These are phyloP conservation scores for Lordiphosa collinella DNA, from an alignment of 1,140 invertebrate species.

Conservation along the genomic window DNA sequence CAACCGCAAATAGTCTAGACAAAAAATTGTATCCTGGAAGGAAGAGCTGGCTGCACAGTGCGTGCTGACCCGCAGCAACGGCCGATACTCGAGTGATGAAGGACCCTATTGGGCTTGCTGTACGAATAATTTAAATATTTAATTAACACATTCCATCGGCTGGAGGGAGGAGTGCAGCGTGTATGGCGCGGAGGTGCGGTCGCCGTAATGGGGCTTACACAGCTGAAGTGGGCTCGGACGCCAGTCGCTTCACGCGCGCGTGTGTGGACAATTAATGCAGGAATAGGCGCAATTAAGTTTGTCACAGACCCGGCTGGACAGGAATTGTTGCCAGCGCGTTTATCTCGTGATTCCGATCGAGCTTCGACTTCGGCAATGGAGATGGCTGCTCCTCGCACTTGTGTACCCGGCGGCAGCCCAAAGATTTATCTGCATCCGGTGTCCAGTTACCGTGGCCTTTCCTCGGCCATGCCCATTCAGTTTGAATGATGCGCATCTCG, in stretches of 20 bases:
- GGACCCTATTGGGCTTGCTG: conserved; percentile 20
- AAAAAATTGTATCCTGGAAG: conserved; percentile 36
- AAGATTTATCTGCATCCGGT: conserved; percentile 79
- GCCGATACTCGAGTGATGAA: conserved; percentile 37
- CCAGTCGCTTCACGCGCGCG: conserved; percentile 62
- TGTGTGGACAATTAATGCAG: conserved; percentile 77
- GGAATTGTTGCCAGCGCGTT: conserved; percentile 32
- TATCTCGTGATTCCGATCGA: conserved; percentile 78
- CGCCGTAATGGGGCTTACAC: conserved; percentile 1
- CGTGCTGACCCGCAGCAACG: conserved; percentile 13
- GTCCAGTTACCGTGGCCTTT: conserved; percentile 59
- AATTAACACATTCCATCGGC: conserved; percentile 70
- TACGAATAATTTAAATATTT: conserved; percentile 73
- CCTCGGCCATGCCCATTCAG: conserved; percentile 29
- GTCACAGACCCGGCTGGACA: conserved; percentile 42
- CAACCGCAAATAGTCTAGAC: conserved; percentile 56
- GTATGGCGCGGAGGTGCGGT: not conserved
- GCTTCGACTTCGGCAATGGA: conserved; percentile 52
- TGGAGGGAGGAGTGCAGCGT: conserved; percentile 1
- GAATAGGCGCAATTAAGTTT: conserved; percentile 78
- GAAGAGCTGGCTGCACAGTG: conserved; percentile 14
- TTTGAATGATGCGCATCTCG: conserved; percentile 71
- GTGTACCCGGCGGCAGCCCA: conserved; percentile 36
- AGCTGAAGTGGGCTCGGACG: conserved; percentile 15
- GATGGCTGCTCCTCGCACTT: conserved; percentile 33